Evolutionary conservation across 1,140 invertebrate species (phyloP), one percentile per base, ranked within the genome.

Genomic region (Drosophila ercepeae): DNA sequence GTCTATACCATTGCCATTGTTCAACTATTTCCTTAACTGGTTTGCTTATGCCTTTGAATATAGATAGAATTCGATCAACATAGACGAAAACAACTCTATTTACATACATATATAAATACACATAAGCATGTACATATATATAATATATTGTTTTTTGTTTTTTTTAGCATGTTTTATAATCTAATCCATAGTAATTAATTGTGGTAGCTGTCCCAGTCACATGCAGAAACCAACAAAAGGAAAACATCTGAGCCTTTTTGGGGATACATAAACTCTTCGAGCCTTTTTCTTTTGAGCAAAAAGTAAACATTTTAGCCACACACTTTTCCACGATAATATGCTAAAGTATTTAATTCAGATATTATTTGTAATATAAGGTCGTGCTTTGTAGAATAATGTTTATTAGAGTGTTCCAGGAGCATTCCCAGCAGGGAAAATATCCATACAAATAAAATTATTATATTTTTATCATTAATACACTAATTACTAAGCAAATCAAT

Each of bases 11-110:
- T 64, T 58, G 51, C 36, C 39, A 54, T 75, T 64, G 34, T 72
- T 64, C 36, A 78, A 75, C 61, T 67, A 49, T 68, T 68, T 51
- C 44, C 55, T 48, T 29, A 25, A 53, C 67, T 64, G 23, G 27
- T 46, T 59, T 57, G 50, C 25, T 36, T 74, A 55, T 78, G 51
- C 52, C 63, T 68, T 68, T 75, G 64, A 74, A 72, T 72, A 72
- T 71, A 65, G 64, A 54, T 68, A 72, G 70, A 65, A 58, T 53
- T 63, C 32, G 59, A 49, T 65, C 48, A 78, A 84, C 65, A 52
- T 63, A 83, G 70, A 69, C 48, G 60, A 70, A 86, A 76, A 46
- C 67, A 86, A 54, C 76, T 84, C 76, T 84, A 84, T 86, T 82
- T 86, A 86, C 81, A 84, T 75, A 73, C 54, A 78, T 60, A 78